These are phyloP conservation scores for Kuschelorhynchus macadamiae DNA, from an alignment of 2,888 invertebrate genomes.

Conservation along the genomic window DNA sequence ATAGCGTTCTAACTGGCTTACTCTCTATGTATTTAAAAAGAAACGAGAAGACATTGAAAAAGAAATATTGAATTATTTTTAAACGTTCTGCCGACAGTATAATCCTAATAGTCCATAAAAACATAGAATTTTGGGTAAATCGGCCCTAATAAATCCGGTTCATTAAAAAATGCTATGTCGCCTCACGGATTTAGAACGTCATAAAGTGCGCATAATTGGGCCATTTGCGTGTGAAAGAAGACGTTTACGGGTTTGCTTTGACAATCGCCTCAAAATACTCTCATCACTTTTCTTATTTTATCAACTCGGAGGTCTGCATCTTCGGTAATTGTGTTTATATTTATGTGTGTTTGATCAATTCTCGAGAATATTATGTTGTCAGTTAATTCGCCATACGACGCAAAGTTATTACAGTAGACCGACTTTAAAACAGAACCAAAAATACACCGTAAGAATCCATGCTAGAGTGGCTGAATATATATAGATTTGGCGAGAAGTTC, in stretches of 20 bases:
- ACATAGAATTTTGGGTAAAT: background rate
- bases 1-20: too few species aligned
- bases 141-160: conserved; percentile 1
- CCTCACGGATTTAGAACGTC: conserved; percentile 62
- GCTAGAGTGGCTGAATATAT: too few species aligned
- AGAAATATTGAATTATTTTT: too few species aligned
- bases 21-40: too few species aligned
- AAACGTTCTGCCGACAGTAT: too few species aligned
- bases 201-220: conserved; percentile 68
- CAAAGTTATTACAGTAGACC: too few species aligned
- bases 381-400: too few species aligned
- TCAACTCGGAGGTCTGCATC: conserved; percentile 26
- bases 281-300: conserved; percentile 22
- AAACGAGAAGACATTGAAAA: too few species aligned
- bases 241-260: conserved; percentile 67
- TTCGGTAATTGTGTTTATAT: conserved; percentile 16
- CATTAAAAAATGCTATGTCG: conserved; percentile 4
- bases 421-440: too few species aligned
- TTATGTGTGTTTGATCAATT: conserved; percentile 12
- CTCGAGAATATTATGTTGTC: background rate
- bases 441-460: too few species aligned
- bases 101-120: too few species aligned
- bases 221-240: conserved; percentile 66
- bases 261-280: conserved; percentile 61
- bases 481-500: too few species aligned